A percentile compares a stretch with the other conserved stretches of the same genome.
Conservation (phyloP, 1,140 invertebrate genomes). For the Metaphire vulgaris region DNA sequence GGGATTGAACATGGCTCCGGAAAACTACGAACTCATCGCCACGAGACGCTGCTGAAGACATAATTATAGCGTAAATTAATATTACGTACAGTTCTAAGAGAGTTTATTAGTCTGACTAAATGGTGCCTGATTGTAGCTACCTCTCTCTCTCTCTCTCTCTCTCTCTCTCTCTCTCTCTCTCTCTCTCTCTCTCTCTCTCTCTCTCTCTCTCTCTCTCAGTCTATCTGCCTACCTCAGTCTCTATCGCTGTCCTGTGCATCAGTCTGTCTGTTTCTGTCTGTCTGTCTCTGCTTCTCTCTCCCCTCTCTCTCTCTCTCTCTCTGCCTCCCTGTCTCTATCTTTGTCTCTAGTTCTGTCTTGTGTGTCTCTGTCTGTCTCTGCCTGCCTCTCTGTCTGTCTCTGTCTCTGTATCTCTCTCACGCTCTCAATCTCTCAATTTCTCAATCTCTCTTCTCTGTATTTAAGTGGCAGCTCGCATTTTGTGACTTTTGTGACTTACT, state of each 20-base stretch:
- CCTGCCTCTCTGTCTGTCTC: not conserved
- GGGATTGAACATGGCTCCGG: conserved; percentile 34
- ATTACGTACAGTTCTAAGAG: too few species aligned
- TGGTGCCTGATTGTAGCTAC: too few species aligned
- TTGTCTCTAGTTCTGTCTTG: not conserved
- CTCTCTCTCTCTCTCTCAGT: not conserved
- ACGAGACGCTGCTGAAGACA: not conserved
- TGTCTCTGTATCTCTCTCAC: not conserved
- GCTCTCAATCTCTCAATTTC: not conserved
- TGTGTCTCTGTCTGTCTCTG: not conserved
- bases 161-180: too few species aligned
- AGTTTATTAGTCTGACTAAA: too few species aligned
- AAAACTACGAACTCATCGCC: conserved; percentile 32
- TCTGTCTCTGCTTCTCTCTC: not conserved
- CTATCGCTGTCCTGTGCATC: not conserved
- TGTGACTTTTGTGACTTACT: too few species aligned
- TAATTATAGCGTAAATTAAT: too few species aligned
- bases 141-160: too few species aligned
- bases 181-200: too few species aligned
- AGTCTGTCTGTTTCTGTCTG: not conserved
- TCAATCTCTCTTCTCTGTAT: too few species aligned
- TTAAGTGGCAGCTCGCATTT: too few species aligned
- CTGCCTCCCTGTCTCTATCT: not conserved
- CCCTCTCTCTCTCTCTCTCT: not conserved
- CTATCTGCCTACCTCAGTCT: not conserved